phyloP scores from a whole-genome alignment of 2,797 vertebrate species.

The Glyptemys insculpta region DNA sequence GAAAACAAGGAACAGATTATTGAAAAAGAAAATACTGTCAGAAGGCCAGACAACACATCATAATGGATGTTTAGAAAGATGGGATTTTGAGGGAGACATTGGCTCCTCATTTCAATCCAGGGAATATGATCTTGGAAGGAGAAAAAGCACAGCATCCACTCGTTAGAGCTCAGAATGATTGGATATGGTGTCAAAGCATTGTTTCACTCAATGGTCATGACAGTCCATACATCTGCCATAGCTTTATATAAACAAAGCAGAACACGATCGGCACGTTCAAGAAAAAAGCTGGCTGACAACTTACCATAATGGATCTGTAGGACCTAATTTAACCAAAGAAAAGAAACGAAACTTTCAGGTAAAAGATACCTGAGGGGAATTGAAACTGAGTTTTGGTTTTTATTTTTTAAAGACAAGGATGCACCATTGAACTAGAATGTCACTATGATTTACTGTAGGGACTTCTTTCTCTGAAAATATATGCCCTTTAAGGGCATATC shows the following conservation, averaged over 20 bases:
- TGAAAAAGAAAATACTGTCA: background rate
- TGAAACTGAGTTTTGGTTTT: background rate
- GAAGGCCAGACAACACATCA: background rate
- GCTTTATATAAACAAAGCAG: background rate
- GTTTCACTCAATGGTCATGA: background rate
- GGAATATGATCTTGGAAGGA: background rate
- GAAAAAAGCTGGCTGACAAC: background rate
- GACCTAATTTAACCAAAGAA: background rate
- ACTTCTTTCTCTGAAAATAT: background rate
- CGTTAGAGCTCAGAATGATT: background rate
- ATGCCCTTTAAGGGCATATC: background rate
- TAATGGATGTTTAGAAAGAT: background rate
- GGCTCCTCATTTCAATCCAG: background rate
- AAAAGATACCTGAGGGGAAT: background rate
- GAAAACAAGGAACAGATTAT: background rate
- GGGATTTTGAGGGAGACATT: background rate
- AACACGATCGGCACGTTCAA: background rate
- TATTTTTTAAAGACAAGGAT: background rate
- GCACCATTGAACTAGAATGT: background rate
- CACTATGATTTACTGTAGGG: background rate
- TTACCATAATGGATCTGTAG: fast-evolving
- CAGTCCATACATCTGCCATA: background rate
- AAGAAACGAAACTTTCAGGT: background rate
- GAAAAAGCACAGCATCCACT: background rate
- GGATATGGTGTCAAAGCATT: background rate